Base-by-base conservation (phyloP, 1,140 invertebrate genomes). In the Diplogasteroides magnus region DNA sequence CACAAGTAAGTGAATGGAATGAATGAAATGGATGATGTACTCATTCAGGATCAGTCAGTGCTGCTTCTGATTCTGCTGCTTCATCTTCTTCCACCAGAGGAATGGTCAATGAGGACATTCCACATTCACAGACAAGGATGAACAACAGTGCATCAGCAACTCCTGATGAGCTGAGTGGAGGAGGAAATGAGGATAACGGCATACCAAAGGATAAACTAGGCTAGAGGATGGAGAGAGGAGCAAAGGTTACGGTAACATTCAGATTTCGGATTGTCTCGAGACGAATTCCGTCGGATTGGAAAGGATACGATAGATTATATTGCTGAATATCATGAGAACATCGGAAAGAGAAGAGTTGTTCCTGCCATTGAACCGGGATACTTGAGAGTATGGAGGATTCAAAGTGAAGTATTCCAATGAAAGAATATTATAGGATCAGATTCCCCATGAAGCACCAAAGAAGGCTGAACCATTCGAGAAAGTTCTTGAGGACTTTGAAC, bases 271-370 rank as follows among this genome's bases (percentile, higher is more conserved):
- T 96, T 97, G 93, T 90, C 96, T 83, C 88, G 89, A 57, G 86
- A 89, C 61, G 92, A 96, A 83, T 97, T 97, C 85, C 88, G 93
- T 31, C 86, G 88, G 74, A 87, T 90, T 58, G 94, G 94, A 15
- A 91, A 91, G 83, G 91, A 97, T 84, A 96, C 97, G 92, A 90
- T 98, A 26, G 95, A 98, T 80, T 99, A 96, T 83, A 97, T 98
- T 70, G 93, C 92, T 83, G 89, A 93, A 68, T 98, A 98, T 83
- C 87, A 95, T 87, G 91, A 90, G 68, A 94, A 90, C 32, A 89
- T 98, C 65, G 81, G 85, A 25, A 87, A 88, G 55, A 70, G 91
- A 25, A 86, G 92, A 56, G 94, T 97, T 0, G 94, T 91, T 1
- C 92, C 94, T 0, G 89, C 88, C 58, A 90, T 96, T 55, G 92